Conservation (phyloP, 2,797 vertebrate species). For the Chaetophractus vellerosus region DNA sequence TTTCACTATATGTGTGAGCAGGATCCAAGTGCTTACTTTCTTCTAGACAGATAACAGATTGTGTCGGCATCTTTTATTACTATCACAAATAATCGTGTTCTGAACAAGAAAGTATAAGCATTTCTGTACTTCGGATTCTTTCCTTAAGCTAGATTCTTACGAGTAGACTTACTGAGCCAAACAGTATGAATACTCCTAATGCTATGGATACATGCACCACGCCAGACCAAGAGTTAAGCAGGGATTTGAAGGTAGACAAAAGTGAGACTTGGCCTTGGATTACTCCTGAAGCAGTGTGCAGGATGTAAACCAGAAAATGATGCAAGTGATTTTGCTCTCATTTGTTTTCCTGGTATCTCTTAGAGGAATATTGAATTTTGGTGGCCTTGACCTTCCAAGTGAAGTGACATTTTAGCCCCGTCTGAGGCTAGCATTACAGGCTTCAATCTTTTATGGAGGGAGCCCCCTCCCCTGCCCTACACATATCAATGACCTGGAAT, state of each 20-base stretch:
- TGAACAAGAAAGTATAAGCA: neutral
- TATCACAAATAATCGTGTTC: neutral
- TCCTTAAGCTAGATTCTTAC: conserved; percentile 2
- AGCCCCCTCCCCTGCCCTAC: fast-evolving
- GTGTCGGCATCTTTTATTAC: neutral
- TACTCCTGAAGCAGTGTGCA: neutral
- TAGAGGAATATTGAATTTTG: neutral
- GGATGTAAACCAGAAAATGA: neutral
- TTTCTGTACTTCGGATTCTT: neutral
- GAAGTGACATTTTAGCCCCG: neutral
- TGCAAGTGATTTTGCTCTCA: neutral
- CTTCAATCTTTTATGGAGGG: neutral
- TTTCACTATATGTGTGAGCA: neutral
- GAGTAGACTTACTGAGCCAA: neutral
- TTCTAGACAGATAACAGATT: neutral
- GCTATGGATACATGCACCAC: neutral
- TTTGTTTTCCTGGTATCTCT: neutral
- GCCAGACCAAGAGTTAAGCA: neutral
- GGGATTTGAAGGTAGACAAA: neutral
- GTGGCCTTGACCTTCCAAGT: neutral
- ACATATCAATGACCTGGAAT: neutral
- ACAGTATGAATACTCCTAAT: neutral
- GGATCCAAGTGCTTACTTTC: neutral
- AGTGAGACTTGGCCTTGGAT: neutral
- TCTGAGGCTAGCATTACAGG: neutral